Conservation (phyloP, 2,888 invertebrate genomes). For the Calameuta idolon region DNA sequence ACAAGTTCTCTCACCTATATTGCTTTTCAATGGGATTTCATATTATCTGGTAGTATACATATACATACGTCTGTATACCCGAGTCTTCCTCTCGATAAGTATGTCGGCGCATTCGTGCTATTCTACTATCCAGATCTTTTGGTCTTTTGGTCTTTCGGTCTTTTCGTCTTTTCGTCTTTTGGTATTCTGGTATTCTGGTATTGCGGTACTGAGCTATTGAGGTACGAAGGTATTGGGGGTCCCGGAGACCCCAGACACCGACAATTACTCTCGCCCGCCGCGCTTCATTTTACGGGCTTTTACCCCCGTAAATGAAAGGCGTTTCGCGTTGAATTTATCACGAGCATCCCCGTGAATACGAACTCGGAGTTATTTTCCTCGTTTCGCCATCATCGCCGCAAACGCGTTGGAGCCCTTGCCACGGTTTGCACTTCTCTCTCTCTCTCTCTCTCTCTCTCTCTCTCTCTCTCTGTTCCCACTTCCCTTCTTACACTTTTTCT, state of each 20-base stretch:
- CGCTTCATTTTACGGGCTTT: slow-evolving; percentile 8
- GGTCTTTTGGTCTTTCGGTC: too few species aligned
- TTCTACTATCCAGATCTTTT: too few species aligned
- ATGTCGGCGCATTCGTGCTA: too few species aligned
- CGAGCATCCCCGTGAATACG: slow-evolving; percentile 37
- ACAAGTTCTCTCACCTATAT: too few species aligned
- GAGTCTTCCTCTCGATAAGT: too few species aligned
- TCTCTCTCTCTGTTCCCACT: background rate
- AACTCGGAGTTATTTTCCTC: slow-evolving; percentile 38
- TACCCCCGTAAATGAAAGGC: slow-evolving; percentile 39
- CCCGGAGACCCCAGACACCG: background rate
- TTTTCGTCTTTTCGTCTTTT: too few species aligned
- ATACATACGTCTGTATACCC: too few species aligned
- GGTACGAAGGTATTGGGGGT: background rate
- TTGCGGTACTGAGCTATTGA: too few species aligned
- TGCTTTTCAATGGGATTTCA: too few species aligned
- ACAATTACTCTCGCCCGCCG: slow-evolving; percentile 22
- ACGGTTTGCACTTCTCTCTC: background rate
- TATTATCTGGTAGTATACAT: too few species aligned
- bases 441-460: too few species aligned
- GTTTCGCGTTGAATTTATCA: slow-evolving; percentile 43
- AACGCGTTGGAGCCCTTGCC: background rate
- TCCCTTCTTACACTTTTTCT: background rate
- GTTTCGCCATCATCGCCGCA: slow-evolving; percentile 41
- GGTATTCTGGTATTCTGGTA: too few species aligned